These are phyloP conservation scores for Bemisia tabaci DNA, from an alignment of 1,140 invertebrate genomes.

Conservation along the genomic window DNA sequence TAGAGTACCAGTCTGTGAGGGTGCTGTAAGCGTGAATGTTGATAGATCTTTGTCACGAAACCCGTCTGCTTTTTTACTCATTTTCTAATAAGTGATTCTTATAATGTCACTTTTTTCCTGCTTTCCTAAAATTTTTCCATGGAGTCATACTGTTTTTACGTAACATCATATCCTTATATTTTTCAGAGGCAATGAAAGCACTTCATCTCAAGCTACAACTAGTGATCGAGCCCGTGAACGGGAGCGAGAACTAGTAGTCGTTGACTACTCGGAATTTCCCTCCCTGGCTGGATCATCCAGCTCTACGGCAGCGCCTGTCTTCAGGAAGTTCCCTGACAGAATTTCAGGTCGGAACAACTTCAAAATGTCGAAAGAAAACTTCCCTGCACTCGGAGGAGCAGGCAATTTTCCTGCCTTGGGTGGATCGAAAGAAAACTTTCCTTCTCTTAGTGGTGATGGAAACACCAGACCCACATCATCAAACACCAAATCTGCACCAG, in stretches of 20 bases:
- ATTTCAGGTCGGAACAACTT: neutral
- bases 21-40: too few species aligned
- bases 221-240: neutral
- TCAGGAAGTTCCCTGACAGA: neutral
- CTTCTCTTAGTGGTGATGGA: neutral
- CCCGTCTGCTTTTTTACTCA: too few species aligned
- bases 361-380: neutral
- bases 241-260: neutral
- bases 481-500: neutral
- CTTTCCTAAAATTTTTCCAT: too few species aligned
- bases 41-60: too few species aligned
- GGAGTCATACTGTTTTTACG: too few species aligned
- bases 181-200: too few species aligned
- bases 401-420: neutral
- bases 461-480: neutral
- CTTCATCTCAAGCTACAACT: too few species aligned
- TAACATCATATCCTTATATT: too few species aligned
- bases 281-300: neutral
- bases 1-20: too few species aligned
- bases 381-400: neutral
- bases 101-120: too few species aligned
- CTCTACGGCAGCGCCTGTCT: neutral
- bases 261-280: neutral
- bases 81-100: too few species aligned
- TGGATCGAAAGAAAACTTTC: neutral